These are phyloP conservation scores for Notechis scutatus DNA, from an alignment of 2,113 vertebrate genomes.

Conservation along the genomic window DNA sequence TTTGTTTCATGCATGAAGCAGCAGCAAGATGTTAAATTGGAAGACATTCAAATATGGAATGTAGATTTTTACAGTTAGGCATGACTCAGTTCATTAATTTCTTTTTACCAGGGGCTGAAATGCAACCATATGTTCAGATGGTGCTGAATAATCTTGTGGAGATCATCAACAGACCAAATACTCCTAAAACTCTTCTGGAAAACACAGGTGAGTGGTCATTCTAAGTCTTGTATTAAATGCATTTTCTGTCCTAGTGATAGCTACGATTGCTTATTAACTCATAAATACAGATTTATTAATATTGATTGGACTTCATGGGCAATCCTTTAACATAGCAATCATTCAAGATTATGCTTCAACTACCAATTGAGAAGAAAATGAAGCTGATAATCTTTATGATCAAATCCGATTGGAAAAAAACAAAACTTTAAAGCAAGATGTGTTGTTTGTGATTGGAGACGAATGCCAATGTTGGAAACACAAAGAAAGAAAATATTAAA, in stretches of 20 bases:
- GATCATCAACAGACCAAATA: constrained; percentile 94
- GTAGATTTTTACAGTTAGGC: not conserved
- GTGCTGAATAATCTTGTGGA: constrained; percentile 91
- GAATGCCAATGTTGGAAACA: not conserved
- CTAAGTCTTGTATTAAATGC: not conserved
- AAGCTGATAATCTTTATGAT: not conserved
- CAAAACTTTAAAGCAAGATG: not conserved
- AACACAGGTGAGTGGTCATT: constrained; percentile 80
- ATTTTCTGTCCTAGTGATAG: not conserved
- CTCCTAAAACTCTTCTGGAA: constrained; percentile 91
- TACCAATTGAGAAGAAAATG: not conserved
- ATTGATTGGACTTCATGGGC: not conserved
- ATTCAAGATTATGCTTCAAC: not conserved
- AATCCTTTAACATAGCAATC: not conserved
- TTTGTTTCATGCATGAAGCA: not conserved
- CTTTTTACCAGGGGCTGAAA: constrained; percentile 80
- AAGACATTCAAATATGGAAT: not conserved
- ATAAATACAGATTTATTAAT: not conserved
- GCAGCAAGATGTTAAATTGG: not conserved
- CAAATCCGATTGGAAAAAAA: not conserved
- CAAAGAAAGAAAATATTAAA: not conserved
- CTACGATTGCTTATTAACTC: not conserved
- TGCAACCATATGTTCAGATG: constrained; percentile 93
- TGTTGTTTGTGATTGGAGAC: not conserved
- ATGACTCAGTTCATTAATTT: not conserved